Evolutionary conservation across 2,797 vertebrate genomes (phyloP).

Genomic region (Urosaurus nigricauda): DNA sequence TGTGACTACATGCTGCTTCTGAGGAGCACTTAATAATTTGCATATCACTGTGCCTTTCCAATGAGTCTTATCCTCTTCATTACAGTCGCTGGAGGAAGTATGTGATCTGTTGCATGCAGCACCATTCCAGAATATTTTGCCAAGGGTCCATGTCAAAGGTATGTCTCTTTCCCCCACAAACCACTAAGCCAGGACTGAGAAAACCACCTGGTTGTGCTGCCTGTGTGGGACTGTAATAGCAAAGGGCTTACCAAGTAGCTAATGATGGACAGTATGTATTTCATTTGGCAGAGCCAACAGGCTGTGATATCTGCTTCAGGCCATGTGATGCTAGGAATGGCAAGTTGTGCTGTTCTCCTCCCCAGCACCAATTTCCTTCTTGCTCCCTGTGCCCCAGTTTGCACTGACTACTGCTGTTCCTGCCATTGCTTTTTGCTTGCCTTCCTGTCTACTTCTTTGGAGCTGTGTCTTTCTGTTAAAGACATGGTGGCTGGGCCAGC

Average conservation of each 20-base stretch:
- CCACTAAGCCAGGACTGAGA: background rate
- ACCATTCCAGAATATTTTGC: constrained; percentile 97
- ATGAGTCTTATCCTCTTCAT: constrained; percentile 27
- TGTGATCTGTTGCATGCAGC: constrained; percentile 97
- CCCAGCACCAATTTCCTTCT: no score
- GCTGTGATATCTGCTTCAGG: no score
- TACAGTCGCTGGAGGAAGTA: constrained; percentile 95
- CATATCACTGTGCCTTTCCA: constrained; percentile 26
- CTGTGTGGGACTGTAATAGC: background rate
- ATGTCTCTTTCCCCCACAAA: constrained; percentile 14
- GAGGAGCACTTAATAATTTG: background rate
- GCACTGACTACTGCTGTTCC: no score
- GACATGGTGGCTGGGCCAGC: no score
- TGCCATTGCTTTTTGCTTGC: no score
- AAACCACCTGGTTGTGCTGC: background rate
- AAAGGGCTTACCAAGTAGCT: background rate
- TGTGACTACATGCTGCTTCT: fast-evolving
- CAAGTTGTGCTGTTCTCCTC: no score
- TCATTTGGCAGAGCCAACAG: no score
- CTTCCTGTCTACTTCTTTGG: no score
- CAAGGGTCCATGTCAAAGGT: constrained; percentile 98
- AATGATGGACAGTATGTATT: background rate
- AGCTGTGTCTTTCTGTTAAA: no score
- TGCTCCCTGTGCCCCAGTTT: no score
- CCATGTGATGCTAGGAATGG: no score